These are phyloP conservation scores for Ferdinandea cuprea DNA, from an alignment of 2,888 invertebrate species.

Conservation along the genomic window DNA sequence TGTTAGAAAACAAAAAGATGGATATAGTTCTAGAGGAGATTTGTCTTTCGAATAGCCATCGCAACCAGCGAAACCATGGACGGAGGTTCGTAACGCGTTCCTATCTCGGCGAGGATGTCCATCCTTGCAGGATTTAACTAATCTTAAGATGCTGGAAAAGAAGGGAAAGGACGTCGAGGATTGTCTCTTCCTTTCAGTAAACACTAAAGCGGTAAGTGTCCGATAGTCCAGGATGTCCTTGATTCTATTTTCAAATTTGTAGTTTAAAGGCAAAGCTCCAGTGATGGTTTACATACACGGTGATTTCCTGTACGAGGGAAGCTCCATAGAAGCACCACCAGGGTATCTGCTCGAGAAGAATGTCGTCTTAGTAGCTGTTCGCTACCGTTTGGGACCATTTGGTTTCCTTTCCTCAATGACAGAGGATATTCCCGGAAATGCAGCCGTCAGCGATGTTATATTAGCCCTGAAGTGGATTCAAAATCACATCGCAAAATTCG, in stretches of 20 bases:
- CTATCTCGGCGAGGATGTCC: slow-evolving; percentile 79
- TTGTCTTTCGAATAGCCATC: slow-evolving; percentile 77
- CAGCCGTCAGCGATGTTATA: slow-evolving; percentile 84
- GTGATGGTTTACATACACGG: slow-evolving; percentile 84
- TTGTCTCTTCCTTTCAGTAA: slow-evolving; percentile 79
- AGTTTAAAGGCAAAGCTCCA: slow-evolving; percentile 76
- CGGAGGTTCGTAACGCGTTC: slow-evolving; percentile 77
- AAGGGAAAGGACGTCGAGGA: slow-evolving; percentile 79
- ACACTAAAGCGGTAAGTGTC: slow-evolving; percentile 79
- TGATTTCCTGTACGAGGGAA: slow-evolving; percentile 82
- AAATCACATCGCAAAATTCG: slow-evolving; percentile 83
- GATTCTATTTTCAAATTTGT: not conserved
- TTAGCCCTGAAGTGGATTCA: slow-evolving; percentile 84
- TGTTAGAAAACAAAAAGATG: not conserved
- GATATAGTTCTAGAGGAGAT: not conserved
- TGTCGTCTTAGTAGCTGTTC: slow-evolving; percentile 83
- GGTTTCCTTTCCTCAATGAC: slow-evolving; percentile 84
- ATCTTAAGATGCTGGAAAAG: slow-evolving; percentile 76
- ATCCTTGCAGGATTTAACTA: slow-evolving; percentile 78
- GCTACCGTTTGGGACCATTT: slow-evolving; percentile 84
- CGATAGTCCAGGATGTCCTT: not conserved
- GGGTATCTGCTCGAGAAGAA: slow-evolving; percentile 83
- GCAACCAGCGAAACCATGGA: slow-evolving; percentile 78
- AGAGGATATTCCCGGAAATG: slow-evolving; percentile 84
- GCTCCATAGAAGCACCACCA: slow-evolving; percentile 80